Evolutionary conservation across 2,797 vertebrate genomes (phyloP).

Genomic region (Lepus townsendii): DNA sequence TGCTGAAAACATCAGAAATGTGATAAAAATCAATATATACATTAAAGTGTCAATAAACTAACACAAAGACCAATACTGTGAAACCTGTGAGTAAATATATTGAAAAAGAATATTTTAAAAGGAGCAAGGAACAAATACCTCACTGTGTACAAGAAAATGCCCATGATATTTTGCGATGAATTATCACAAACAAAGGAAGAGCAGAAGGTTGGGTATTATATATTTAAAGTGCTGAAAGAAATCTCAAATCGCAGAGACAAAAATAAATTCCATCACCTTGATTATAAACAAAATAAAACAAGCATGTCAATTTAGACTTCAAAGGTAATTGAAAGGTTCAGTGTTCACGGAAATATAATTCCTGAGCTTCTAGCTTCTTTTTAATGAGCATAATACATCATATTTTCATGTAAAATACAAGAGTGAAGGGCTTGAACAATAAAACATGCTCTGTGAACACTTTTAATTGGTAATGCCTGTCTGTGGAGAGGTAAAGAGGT

Average conservation of each 20-base stretch:
- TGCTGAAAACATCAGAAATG: not conserved
- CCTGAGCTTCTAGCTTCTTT: conserved; percentile 29
- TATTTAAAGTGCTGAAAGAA: not conserved
- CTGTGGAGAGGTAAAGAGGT: conserved; percentile 67
- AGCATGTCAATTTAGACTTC: not conserved
- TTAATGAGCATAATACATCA: conserved; percentile 55
- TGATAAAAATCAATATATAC: not conserved
- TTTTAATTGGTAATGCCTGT: conserved; percentile 69
- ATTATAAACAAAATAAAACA: not conserved
- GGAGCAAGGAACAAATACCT: not conserved
- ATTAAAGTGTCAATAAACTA: not conserved
- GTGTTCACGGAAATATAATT: not conserved
- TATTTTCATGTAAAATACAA: conserved; percentile 72
- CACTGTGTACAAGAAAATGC: not conserved
- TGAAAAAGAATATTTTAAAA: not conserved
- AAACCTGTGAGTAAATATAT: not conserved
- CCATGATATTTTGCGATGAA: not conserved
- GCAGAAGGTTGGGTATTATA: not conserved
- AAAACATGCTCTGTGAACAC: conserved; percentile 74
- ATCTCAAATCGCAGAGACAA: not conserved
- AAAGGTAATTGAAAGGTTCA: not conserved
- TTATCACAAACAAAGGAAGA: not conserved
- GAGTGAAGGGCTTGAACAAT: conserved; percentile 65
- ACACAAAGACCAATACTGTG: not conserved
- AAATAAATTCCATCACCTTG: not conserved